phyloP scores from a whole-genome alignment of 2,113 vertebrate genomes.

The Willisornis vidua region DNA sequence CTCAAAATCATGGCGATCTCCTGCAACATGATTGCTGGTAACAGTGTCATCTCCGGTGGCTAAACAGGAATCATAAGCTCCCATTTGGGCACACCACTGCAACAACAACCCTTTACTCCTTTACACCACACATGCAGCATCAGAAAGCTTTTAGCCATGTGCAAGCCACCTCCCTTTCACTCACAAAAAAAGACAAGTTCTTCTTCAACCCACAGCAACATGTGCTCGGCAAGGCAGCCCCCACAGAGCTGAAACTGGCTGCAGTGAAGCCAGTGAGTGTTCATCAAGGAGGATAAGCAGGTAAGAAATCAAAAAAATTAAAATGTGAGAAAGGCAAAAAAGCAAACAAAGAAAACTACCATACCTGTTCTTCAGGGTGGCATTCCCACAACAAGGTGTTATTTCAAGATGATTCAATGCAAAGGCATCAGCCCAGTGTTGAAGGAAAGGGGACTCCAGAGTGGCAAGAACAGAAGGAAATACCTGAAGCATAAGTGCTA shows the following conservation, averaged over 20 bases:
- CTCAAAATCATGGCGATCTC: background rate
- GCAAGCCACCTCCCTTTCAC: background rate
- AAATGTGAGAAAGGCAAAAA: background rate
- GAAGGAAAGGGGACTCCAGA: background rate
- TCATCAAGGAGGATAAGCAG: background rate
- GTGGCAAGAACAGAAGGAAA: background rate
- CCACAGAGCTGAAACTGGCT: rapidly evolving
- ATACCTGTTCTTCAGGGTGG: background rate
- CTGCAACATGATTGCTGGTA: background rate
- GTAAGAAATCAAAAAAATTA: background rate
- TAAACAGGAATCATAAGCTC: background rate
- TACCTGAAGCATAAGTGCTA: background rate
- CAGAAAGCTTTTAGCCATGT: background rate
- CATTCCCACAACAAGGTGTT: rapidly evolving
- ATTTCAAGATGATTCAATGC: background rate
- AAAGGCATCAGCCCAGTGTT: background rate
- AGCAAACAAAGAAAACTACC: background rate
- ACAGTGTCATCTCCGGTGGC: background rate
- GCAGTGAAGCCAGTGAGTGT: background rate
- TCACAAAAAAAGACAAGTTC: background rate
- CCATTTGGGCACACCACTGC: too few relatives aligned
- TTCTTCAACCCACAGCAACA: background rate
- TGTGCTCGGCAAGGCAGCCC: background rate
- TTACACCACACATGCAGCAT: rapidly evolving
- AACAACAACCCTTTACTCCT: background rate